These are phyloP conservation scores for Aspidiotus destructor DNA, from an alignment of 2,888 invertebrate species.

Conservation along the genomic window DNA sequence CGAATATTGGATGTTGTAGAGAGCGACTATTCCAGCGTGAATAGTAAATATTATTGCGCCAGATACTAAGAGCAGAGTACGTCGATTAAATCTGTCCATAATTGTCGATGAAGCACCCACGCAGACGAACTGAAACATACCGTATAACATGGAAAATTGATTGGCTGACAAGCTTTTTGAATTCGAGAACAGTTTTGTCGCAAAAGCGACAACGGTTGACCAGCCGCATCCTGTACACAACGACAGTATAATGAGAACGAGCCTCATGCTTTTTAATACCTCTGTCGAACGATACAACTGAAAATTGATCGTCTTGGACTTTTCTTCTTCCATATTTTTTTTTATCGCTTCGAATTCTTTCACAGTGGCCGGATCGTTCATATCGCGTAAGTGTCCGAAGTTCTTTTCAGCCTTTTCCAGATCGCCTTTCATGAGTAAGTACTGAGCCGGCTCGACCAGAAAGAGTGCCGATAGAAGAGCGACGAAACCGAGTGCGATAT, in stretches of 20 bases:
- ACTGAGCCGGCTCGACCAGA: constrained; percentile 12
- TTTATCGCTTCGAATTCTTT: constrained; percentile 1
- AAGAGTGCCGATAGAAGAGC: neutral
- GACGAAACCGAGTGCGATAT: neutral
- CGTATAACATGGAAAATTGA: constrained; percentile 37
- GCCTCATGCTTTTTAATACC: constrained; percentile 30
- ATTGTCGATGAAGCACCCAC: constrained; percentile 35
- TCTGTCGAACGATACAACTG: constrained; percentile 3
- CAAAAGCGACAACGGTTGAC: constrained; percentile 35
- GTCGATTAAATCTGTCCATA: constrained; percentile 36
- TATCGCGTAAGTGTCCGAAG: constrained; percentile 5
- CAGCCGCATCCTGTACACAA: constrained; percentile 3
- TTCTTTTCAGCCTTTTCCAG: constrained; percentile 11
- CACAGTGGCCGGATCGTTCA: constrained; percentile 1
- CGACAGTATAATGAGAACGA: neutral
- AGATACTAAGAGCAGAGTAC: constrained; percentile 31
- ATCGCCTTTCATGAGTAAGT: neutral
- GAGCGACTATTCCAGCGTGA: neutral
- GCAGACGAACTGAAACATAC: constrained; percentile 36
- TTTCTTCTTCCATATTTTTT: constrained; percentile 8
- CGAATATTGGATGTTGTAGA: neutral
- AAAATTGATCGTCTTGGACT: constrained; percentile 2
- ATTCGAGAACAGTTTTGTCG: constrained; percentile 35
- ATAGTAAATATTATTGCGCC: neutral
- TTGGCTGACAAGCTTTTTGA: constrained; percentile 35